Base-by-base conservation (phyloP, 2,113 vertebrate genomes). In the Colistium nudipinnis region DNA sequence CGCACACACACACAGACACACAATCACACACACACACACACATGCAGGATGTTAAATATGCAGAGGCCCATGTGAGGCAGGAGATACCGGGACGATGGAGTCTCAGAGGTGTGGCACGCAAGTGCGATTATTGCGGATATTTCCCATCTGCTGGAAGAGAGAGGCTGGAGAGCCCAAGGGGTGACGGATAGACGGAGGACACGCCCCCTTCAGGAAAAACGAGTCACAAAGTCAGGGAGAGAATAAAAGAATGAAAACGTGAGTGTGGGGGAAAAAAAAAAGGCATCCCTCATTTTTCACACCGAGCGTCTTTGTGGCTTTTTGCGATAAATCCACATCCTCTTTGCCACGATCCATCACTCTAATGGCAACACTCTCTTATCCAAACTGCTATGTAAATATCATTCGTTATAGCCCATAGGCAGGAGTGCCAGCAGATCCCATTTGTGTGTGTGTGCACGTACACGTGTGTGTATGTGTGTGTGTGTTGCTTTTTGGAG, bases 371-470 rank as follows among this genome's bases (percentile, higher is more conserved):
- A 69, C 25, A 47, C 61, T 70, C 76, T 78, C 77, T 80, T 81
- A 81, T 82, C 68, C 80, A 80, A 83, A 80, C 77, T 20, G 59
- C 76, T 71, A 79, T 80, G 81, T 86, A 87, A 88, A 89, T 85
- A 82, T 73, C 62, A 86, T 85, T 33, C 17, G 25, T 83, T 87
- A 80, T 14, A 54, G 67, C 74, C 56, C 28, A 22, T 9, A 48
- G 61, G 63, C 48, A 78, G 61, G 20, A 44, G 72, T 31, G 66
- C 45, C 45, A 61, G 57, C 45, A n/a, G 64, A 51, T 47, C 19
- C 38, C 9, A 41, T n/a, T 20, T 20, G 27, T 47, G 27, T 30
- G 7, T 41, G 11, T 57, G 30, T n/a, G n/a, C n/a, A n/a, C n/a
- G n/a, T 9, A 33, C 31, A 33, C 31, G 31, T n/a, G n/a, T 35